A percentile compares a stretch with the other conserved stretches of the same genome.
phyloP scores from a whole-genome alignment of 2,888 invertebrate genomes.

The Eilema griseolum region DNA sequence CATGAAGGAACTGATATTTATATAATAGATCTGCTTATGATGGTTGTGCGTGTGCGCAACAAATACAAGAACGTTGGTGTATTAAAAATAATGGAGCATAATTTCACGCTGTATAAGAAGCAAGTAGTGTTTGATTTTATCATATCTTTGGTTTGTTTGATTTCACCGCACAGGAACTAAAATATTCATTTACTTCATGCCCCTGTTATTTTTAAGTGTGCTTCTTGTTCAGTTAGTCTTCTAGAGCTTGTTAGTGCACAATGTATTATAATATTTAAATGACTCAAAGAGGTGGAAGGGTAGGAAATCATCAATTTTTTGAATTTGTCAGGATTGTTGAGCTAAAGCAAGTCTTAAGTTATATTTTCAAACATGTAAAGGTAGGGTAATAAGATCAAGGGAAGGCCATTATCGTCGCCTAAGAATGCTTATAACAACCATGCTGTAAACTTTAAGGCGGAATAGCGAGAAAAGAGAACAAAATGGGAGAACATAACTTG shows the following conservation, averaged over 20 bases:
- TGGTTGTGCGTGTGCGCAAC: conserved; percentile 18
- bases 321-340: too few relatives aligned
- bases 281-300: too few relatives aligned
- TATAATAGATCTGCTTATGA: conserved; percentile 10
- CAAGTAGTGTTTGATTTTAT: conserved; percentile 20
- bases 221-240: too few relatives aligned
- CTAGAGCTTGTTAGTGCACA: neutral
- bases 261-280: neutral
- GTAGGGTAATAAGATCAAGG: too few relatives aligned
- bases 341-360: too few relatives aligned
- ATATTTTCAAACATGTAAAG: too few relatives aligned
- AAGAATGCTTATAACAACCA: neutral
- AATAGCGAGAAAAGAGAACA: neutral
- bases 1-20: conserved; percentile 13
- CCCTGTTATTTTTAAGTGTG: neutral
- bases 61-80: conserved; percentile 7
- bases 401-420: too few relatives aligned
- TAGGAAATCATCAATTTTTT: neutral
- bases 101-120: conserved; percentile 20
- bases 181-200: neutral
- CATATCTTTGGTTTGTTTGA: conserved; percentile 14
- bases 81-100: conserved; percentile 20
- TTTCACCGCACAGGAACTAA: conserved; percentile 12
- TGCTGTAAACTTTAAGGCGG: neutral
- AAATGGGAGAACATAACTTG: neutral